These are phyloP conservation scores for Druon quercuslanigerum DNA, from an alignment of 1,140 invertebrate genomes.

Conservation along the genomic window DNA sequence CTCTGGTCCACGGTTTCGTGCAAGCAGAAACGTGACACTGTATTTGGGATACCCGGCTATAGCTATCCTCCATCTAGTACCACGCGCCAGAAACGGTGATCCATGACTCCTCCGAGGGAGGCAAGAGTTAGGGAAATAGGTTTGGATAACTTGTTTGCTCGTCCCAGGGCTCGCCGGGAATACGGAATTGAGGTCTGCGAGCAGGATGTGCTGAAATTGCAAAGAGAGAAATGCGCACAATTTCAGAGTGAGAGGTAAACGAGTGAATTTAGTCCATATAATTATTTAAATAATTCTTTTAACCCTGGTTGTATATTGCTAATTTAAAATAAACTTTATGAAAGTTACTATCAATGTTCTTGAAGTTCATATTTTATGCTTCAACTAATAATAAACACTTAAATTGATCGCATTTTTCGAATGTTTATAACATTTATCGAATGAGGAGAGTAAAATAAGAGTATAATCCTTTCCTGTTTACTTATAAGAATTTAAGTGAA, in stretches of 20 bases:
- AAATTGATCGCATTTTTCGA: too few relatives aligned
- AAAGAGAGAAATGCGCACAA: constrained; percentile 49
- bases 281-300: not conserved
- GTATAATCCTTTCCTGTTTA: too few relatives aligned
- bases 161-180: constrained; percentile 64
- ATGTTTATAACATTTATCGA: too few relatives aligned
- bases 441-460: too few relatives aligned
- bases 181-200: constrained; percentile 63
- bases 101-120: constrained; percentile 73
- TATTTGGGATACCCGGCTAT: constrained; percentile 40
- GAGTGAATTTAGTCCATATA: constrained; percentile 12
- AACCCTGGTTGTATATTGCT: not conserved
- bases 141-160: constrained; percentile 74
- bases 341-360: too few relatives aligned
- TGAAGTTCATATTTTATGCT: too few relatives aligned
- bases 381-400: too few relatives aligned
- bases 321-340: not conserved
- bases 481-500: not conserved
- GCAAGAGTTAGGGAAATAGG: constrained; percentile 74
- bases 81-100: constrained; percentile 68
- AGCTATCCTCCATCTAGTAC: constrained; percentile 58
- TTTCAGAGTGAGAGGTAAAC: not conserved
- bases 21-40: constrained; percentile 56
- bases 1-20: constrained; percentile 58
- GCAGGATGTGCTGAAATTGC: constrained; percentile 63